Evolutionary conservation across 1,140 invertebrate genomes (phyloP), one percentile per base, ranked within the genome.

Genomic region (Riptortus pedestris): DNA sequence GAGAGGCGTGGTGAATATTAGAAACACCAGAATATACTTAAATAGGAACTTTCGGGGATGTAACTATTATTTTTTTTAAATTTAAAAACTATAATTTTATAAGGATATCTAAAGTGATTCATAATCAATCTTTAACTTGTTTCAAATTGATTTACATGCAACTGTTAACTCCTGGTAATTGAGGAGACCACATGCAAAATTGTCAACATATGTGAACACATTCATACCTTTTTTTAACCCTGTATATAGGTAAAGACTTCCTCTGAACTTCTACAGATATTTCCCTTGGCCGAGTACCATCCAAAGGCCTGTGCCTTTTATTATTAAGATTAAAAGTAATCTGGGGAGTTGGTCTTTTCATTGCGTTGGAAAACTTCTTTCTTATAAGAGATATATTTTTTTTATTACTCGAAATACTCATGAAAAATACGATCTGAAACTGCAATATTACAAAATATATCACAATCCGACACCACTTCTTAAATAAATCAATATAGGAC

Each of bases 161-260:
- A n/a, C n/a, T n/a, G n/a, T n/a, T n/a, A n/a, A n/a, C n/a, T n/a
- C n/a, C n/a, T n/a, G n/a, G n/a, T n/a, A n/a, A n/a, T n/a, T n/a
- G n/a, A n/a, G n/a, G n/a, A n/a, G n/a, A n/a, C n/a, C n/a, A n/a
- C n/a, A n/a, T n/a, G n/a, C n/a, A n/a, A n/a, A n/a, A n/a, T n/a
- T n/a, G n/a, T n/a, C n/a, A n/a, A n/a, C n/a, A n/a, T n/a, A 38
- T 7, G 31, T 38, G 14, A 38, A 38, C 45, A 60, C 3, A 48
- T 47, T 12, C 52, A 59, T 59, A 66, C 65, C 61, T 66, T 58
- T 61, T 63, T 29, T 63, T 66, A 14, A 66, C 65, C 51, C 62
- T 66, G 28, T 63, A 63, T 26, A 66, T 61, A 43, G 65, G 65
- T 9, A 66, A 58, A 7, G 22, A 24, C 26, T 55, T 55, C 38